A percentile compares a stretch with the other conserved stretches of the same genome.
These are phyloP conservation scores for Cryptocheilus praepositus DNA, from an alignment of 2,888 invertebrate species.

Conservation along the genomic window DNA sequence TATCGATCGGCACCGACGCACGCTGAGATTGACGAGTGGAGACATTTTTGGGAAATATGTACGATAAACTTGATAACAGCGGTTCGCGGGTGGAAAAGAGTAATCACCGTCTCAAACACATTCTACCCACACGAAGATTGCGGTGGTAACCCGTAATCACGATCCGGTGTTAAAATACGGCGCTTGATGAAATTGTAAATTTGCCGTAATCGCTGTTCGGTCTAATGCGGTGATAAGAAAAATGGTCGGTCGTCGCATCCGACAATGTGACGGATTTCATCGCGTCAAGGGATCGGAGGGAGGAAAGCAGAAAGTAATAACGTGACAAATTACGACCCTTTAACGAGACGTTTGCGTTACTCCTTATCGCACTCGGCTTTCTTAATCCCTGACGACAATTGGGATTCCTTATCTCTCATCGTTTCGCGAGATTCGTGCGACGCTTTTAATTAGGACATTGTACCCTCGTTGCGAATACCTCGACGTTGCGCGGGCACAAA, in stretches of 20 bases:
- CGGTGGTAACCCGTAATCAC: too few species aligned
- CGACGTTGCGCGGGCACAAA: too few species aligned
- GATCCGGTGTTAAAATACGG: too few species aligned
- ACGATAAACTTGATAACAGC: background rate
- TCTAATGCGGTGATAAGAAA: background rate
- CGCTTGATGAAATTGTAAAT: background rate
- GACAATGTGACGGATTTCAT: too few species aligned
- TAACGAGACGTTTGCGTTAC: slow-evolving; percentile 21
- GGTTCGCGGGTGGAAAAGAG: background rate
- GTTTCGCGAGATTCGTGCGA: slow-evolving; percentile 12
- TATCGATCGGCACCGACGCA: slow-evolving; percentile 9
- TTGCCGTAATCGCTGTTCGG: background rate
- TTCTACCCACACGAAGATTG: too few species aligned
- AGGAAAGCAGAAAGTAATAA: background rate
- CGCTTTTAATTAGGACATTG: too few species aligned
- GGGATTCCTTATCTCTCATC: slow-evolving; percentile 8
- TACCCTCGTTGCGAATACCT: too few species aligned
- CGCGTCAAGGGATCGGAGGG: background rate
- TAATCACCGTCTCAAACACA: background rate
- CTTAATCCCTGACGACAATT: slow-evolving; percentile 3
- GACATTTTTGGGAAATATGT: background rate
- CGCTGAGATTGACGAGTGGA: too few species aligned
- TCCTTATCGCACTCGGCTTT: slow-evolving; percentile 3
- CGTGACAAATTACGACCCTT: slow-evolving; percentile 1
- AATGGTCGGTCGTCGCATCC: too few species aligned